Evolutionary conservation across 2,797 vertebrate genomes (phyloP).

Genomic region (Buceros bicornis): DNA sequence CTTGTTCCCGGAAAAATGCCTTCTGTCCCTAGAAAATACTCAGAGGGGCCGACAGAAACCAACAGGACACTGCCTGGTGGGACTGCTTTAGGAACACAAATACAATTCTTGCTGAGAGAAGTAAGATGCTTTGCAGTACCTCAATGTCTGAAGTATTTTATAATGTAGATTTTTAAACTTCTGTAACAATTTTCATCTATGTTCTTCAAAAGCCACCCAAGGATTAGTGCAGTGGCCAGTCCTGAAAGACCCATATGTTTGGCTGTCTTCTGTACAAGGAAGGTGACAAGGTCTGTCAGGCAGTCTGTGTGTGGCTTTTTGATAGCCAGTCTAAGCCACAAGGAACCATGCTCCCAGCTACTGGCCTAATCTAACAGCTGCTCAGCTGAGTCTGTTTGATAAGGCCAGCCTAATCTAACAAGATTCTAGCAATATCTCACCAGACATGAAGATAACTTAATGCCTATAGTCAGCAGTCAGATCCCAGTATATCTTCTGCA

Average conservation of each 20-base stretch:
- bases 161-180: background rate
- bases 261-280: background rate
- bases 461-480: background rate
- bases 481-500: background rate
- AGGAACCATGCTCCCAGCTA: background rate
- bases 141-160: background rate
- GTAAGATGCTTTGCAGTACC: background rate
- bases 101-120: background rate
- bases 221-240: background rate
- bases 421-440: background rate
- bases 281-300: background rate
- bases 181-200: background rate
- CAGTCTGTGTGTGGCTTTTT: background rate
- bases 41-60: background rate
- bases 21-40: background rate
- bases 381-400: background rate
- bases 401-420: background rate
- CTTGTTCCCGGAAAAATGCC: background rate
- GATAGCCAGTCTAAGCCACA: background rate
- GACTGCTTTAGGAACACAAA: background rate
- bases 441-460: background rate
- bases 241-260: background rate
- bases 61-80: background rate
- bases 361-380: too few relatives aligned
- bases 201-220: background rate